Evolutionary conservation across 2,797 vertebrate species (phyloP).

Genomic region (Eptatretus atami): DNA sequence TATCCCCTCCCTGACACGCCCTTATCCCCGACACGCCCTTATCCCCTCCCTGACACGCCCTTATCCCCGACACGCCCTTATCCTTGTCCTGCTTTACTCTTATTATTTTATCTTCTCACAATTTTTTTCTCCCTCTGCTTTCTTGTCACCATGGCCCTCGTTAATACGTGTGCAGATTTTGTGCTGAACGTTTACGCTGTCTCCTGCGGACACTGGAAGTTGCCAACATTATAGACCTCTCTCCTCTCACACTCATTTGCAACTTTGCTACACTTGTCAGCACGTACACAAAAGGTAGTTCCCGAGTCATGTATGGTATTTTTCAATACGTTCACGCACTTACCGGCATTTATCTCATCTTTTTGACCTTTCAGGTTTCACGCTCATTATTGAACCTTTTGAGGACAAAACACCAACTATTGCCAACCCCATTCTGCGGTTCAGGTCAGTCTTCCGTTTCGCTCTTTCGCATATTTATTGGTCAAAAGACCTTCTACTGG

Average conservation of each 20-base stretch:
- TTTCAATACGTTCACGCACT: too few species aligned
- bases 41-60: neutral
- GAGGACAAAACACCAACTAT: constrained; percentile 60
- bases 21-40: neutral
- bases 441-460: constrained; percentile 23
- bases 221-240: constrained; percentile 44
- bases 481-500: too few species aligned
- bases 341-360: neutral
- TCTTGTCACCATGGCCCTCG: neutral
- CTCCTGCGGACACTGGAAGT: constrained; percentile 54
- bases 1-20: neutral
- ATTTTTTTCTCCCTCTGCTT: neutral
- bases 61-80: neutral
- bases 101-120: neutral
- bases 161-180: constrained; percentile 24
- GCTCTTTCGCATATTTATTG: too few species aligned
- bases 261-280: constrained; percentile 73
- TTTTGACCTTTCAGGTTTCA: constrained; percentile 25
- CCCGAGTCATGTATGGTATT: neutral
- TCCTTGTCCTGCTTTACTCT: neutral
- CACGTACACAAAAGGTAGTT: constrained; percentile 62
- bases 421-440: constrained; percentile 50
- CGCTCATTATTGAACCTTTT: constrained; percentile 67
- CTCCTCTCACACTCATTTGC: constrained; percentile 42
- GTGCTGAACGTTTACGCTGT: constrained; percentile 39